Evolutionary conservation across 2,888 invertebrate species (phyloP).

Genomic region (Lutraria lutraria): DNA sequence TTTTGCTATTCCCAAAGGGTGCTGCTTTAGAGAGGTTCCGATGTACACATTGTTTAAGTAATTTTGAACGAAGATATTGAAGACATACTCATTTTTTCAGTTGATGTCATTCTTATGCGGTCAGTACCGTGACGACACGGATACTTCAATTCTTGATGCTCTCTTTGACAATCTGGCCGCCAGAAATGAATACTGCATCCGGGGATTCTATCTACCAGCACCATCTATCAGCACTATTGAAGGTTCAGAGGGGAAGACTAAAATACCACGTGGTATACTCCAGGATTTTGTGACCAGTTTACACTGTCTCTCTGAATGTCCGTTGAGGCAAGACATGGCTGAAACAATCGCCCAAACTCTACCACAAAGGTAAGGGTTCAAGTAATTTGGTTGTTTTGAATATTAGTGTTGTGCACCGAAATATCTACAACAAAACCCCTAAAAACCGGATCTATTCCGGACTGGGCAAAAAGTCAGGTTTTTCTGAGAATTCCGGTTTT

Average conservation of each 20-base stretch:
- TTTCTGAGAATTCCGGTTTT: too few relatives aligned
- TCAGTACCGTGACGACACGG: constrained; percentile 73
- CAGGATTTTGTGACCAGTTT: constrained; percentile 77
- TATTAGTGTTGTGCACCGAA: neutral
- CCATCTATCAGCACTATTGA: constrained; percentile 52
- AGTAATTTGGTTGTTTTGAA: neutral
- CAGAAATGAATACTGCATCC: constrained; percentile 70
- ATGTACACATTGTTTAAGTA: neutral
- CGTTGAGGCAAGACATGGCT: constrained; percentile 71
- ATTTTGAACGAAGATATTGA: too few relatives aligned
- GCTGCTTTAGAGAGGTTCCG: too few relatives aligned
- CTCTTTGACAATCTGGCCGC: constrained; percentile 75
- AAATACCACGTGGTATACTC: constrained; percentile 70
- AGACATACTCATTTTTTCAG: constrained; percentile 34
- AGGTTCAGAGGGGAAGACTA: constrained; percentile 52
- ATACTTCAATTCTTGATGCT: constrained; percentile 68
- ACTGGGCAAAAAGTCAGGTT: too few relatives aligned
- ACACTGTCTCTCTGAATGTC: constrained; percentile 77
- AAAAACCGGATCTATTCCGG: too few relatives aligned
- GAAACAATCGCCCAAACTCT: constrained; percentile 73
- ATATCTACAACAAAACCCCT: too few relatives aligned
- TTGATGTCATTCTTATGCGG: constrained; percentile 79
- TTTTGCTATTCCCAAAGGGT: too few relatives aligned
- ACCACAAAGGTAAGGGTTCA: constrained; percentile 64
- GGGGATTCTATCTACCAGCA: constrained; percentile 65